These are phyloP conservation scores for Taxidea taxus DNA, from an alignment of 2,113 vertebrate genomes.

Conservation along the genomic window DNA sequence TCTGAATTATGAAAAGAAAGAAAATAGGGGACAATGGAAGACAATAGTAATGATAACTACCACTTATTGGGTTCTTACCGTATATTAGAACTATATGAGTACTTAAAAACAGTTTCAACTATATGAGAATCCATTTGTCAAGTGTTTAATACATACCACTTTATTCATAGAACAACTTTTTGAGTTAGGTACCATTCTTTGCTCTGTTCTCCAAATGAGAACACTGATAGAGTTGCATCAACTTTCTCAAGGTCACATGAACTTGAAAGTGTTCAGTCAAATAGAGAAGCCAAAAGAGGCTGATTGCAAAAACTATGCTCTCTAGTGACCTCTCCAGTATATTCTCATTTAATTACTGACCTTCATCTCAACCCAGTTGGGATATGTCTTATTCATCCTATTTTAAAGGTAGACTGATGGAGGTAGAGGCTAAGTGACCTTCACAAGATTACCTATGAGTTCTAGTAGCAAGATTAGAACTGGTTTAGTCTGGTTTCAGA, in stretches of 20 bases:
- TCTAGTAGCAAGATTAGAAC: not conserved
- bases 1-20: slow-evolving; percentile 54
- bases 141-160: not conserved
- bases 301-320: not conserved
- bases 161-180: not conserved
- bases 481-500: not conserved
- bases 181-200: not conserved
- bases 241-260: not conserved
- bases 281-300: not conserved
- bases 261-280: not conserved
- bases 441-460: not conserved
- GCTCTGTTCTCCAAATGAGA: not conserved
- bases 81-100: not conserved
- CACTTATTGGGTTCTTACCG: not conserved
- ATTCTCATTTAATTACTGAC: not conserved
- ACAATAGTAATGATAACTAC: not conserved
- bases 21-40: slow-evolving; percentile 26
- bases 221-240: not conserved
- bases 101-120: not conserved
- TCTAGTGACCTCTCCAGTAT: not conserved
- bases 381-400: not conserved
- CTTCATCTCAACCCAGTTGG: not conserved
- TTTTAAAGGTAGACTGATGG: not conserved
- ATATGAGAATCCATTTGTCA: not conserved
- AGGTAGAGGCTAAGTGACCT: not conserved